These are phyloP conservation scores for Tribolium castaneum DNA, from an alignment of 1,140 invertebrate genomes.

Conservation along the genomic window DNA sequence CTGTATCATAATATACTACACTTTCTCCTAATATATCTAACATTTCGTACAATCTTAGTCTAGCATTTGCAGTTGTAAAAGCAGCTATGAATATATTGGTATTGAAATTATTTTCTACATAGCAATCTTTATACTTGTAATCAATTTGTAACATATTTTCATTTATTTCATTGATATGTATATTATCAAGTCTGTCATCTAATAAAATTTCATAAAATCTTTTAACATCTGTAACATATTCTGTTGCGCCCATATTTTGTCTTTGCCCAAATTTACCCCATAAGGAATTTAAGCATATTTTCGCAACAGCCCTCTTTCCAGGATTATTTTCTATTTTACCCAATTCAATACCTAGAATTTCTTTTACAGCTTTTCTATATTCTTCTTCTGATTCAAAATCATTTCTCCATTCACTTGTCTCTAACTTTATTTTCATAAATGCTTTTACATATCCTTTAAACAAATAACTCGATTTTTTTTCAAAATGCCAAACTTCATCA, in stretches of 20 bases:
- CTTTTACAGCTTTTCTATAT: constrained; percentile 33
- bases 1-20: background rate
- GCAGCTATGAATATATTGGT: background rate
- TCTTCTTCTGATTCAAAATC: background rate
- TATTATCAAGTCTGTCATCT: too few species aligned
- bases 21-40: too few species aligned
- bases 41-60: too few species aligned
- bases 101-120: background rate
- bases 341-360: constrained; percentile 37
- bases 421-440: constrained; percentile 42
- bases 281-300: constrained; percentile 2
- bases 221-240: constrained; percentile 17
- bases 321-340: constrained; percentile 8
- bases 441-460: constrained; percentile 37
- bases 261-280: constrained; percentile 28
- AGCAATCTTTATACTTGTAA: constrained; percentile 11
- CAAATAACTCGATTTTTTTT: constrained; percentile 34
- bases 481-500: constrained; percentile 40
- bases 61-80: too few species aligned
- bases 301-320: background rate
- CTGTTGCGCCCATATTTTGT: constrained; percentile 21
- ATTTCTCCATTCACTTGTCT: constrained; percentile 18
- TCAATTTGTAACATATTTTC: constrained; percentile 3
- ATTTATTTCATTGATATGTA: constrained; percentile 21
- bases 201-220: background rate